Evolutionary conservation across 1,140 invertebrate genomes (phyloP).

Genomic region (Drosophila navojoa): DNA sequence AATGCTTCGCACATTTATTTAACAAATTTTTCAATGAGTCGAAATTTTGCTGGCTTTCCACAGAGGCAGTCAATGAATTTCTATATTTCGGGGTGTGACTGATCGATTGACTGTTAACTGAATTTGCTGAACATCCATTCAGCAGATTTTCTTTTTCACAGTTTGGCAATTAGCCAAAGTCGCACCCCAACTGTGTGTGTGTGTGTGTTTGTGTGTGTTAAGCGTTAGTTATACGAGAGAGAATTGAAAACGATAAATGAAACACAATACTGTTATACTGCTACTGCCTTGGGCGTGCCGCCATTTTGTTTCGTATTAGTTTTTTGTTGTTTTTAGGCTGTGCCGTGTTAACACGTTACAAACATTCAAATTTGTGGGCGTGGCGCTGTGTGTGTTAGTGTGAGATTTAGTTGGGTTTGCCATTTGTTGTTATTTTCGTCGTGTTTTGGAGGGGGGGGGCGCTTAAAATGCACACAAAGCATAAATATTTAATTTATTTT

Average conservation of each 20-base stretch:
- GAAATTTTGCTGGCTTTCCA: background rate
- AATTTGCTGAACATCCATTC: conserved; percentile 5
- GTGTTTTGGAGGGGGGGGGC: conserved; percentile 15
- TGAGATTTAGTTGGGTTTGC: conserved; percentile 4
- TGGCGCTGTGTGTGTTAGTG: conserved; percentile 6
- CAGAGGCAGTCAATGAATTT: background rate
- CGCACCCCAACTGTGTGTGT: conserved; percentile 9
- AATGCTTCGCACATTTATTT: background rate
- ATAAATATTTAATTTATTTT: conserved; percentile 73
- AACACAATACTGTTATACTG: conserved; percentile 63
- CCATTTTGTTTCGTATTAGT: conserved; percentile 29
- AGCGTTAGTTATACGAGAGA: conserved; percentile 17
- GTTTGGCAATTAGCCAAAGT: conserved; percentile 26
- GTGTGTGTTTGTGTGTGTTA: conserved; percentile 34
- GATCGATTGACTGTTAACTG: conserved; percentile 13
- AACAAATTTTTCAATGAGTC: background rate
- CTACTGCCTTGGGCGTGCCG: conserved; percentile 72
- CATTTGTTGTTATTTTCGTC: conserved; percentile 34
- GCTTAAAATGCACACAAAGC: conserved; percentile 76
- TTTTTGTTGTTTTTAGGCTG: conserved; percentile 23
- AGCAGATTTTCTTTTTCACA: conserved; percentile 12
- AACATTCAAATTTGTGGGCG: conserved; percentile 68
- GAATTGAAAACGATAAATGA: conserved; percentile 49
- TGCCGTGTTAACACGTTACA: conserved; percentile 74
- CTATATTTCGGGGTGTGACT: conserved; percentile 36